These are phyloP conservation scores for Eugnorisma glareosa DNA, from an alignment of 2,888 invertebrate genomes.

Conservation along the genomic window DNA sequence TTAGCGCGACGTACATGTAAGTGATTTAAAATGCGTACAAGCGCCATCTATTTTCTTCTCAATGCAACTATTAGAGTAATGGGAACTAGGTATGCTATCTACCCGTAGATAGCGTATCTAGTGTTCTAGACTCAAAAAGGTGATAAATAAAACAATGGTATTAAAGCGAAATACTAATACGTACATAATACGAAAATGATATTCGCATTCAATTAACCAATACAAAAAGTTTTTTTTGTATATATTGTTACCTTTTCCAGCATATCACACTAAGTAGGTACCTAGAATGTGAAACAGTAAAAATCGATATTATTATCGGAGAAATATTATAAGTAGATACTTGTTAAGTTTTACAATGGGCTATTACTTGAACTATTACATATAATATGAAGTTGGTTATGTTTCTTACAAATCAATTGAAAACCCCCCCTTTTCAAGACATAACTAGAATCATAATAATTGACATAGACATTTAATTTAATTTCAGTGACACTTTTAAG, in stretches of 20 bases:
- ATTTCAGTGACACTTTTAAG: conserved; percentile 83
- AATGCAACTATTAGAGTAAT: conserved; percentile 15
- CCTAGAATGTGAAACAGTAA: conserved; percentile 2
- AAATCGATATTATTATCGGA: conserved; percentile 26
- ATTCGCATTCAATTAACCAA: background rate
- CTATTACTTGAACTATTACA: background rate
- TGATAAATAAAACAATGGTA: background rate
- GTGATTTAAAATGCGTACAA: conserved; percentile 26
- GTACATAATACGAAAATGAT: background rate
- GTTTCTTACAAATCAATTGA: conserved; percentile 8
- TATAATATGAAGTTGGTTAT: conserved; percentile 17
- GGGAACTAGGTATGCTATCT: background rate
- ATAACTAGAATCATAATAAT: conserved; percentile 3
- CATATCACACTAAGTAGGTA: conserved; percentile 31
- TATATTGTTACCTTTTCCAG: conserved; percentile 25
- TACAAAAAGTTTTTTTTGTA: background rate
- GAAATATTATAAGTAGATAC: conserved; percentile 16
- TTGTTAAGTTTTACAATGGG: conserved; percentile 13
- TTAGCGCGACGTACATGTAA: background rate
- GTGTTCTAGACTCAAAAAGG: background rate
- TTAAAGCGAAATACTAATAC: background rate
- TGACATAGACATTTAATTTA: conserved; percentile 33
- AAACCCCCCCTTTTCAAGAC: conserved; percentile 2
- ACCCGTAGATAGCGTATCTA: background rate
- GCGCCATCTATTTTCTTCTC: conserved; percentile 52